phyloP scores from a whole-genome alignment of 2,888 invertebrate genomes.

The Didymodactylos carnosus region DNA sequence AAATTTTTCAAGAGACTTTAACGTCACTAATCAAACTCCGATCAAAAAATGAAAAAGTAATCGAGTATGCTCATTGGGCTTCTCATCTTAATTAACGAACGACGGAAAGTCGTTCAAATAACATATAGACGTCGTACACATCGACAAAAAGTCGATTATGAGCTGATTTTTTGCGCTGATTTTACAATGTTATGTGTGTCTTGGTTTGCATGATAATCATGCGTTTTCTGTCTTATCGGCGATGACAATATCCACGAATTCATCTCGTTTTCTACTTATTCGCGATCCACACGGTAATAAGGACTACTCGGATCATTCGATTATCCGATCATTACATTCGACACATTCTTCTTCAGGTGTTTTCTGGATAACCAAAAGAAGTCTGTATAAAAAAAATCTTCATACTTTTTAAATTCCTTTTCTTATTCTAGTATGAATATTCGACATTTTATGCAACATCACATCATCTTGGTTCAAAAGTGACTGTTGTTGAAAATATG shows the following conservation, averaged over 20 bases:
- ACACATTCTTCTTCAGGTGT: too few relatives aligned
- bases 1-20: too few relatives aligned
- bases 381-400: not conserved
- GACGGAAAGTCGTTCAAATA: too few relatives aligned
- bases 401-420: not conserved
- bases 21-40: too few relatives aligned
- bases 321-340: not conserved
- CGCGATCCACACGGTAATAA: not conserved
- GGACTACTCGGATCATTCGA: not conserved
- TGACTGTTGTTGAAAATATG: not conserved
- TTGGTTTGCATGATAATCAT: not conserved
- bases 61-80: too few relatives aligned
- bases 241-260: not conserved
- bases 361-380: not conserved
- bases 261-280: not conserved
- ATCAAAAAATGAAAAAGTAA: too few relatives aligned
- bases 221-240: not conserved
- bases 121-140: too few relatives aligned
- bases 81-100: too few relatives aligned
- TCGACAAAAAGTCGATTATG: too few relatives aligned
- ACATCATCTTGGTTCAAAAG: not conserved
- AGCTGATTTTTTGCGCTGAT: too few relatives aligned
- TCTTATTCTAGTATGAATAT: not conserved
- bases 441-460: not conserved
- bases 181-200: not conserved